Conservation (phyloP, 2,113 vertebrate species). For the Pygoscelis adeliae region DNA sequence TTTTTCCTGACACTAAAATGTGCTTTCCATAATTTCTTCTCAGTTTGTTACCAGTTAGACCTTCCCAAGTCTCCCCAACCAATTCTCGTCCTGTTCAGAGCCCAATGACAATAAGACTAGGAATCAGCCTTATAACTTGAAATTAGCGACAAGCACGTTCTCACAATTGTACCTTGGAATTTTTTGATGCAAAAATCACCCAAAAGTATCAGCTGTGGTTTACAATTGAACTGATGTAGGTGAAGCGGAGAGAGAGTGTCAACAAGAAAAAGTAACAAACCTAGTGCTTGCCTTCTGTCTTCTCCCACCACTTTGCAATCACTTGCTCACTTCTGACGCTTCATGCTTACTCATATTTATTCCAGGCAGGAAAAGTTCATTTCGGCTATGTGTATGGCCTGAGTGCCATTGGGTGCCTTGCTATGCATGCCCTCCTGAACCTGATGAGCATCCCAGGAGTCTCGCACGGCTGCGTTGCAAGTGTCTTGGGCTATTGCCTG, state of each 20-base stretch:
- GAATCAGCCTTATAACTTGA: neutral
- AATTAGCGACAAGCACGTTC: neutral
- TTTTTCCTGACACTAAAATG: neutral
- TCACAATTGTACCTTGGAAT: neutral
- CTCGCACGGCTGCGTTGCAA: conserved; percentile 85
- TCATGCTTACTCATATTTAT: neutral
- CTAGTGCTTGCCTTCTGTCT: neutral
- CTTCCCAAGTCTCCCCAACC: neutral
- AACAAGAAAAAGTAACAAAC: neutral
- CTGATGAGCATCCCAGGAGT: conserved; percentile 83
- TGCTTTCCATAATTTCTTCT: neutral
- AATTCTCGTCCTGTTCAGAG: neutral
- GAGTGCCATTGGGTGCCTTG: conserved; percentile 82
- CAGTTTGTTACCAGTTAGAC: neutral
- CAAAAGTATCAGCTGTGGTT: neutral
- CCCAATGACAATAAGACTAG: neutral
- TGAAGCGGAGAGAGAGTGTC: neutral
- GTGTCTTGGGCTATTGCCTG: conserved; percentile 88
- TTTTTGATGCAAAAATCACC: neutral
- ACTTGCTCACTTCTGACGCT: neutral
- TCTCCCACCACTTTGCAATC: neutral
- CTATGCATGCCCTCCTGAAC: conserved; percentile 81
- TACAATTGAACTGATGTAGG: neutral
- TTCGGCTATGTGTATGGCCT: conserved; percentile 88
- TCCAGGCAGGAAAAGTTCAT: conserved; percentile 88